Evolutionary conservation across 2,888 invertebrate species (phyloP), one percentile per base, ranked within the genome.

Genomic region (Lymantria dispar): DNA sequence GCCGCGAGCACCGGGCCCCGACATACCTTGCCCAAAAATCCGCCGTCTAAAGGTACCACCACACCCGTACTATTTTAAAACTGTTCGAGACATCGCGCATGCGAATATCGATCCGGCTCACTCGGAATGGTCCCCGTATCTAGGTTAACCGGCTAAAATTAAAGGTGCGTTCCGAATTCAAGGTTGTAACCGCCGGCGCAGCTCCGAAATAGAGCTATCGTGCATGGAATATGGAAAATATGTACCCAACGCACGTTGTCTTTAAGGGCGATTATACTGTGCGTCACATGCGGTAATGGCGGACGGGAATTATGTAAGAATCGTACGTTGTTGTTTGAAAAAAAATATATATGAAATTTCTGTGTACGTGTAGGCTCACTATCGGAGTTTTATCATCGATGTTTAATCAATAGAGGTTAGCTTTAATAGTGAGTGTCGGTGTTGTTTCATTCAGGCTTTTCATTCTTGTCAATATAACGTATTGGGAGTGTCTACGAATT

Each of bases 101-200:
- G 89, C 86, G 86, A 70, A 72, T 84, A 89, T 88, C 86, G 89
- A 88, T 83, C 84, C 72, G 67, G 73, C 72, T 74, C 76, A 77
- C 81, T 78, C 78, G 75, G 76, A 84, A 85, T 80, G 85, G 85
- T 79, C 76, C 82, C 82, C 79, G 85, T 82, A 90, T 85, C 87
- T 90, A 90, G 90, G 90, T 90, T 90, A 90, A 80, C 87, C 89
- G 88, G 87, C 90, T 90, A 90, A 87, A 88, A 85, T 89, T 88
- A 89, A 89, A 90, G 90, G 90, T 90, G 88, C 88, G 89, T 89
- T 85, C 83, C 76, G 71, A 80, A 83, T 86, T 88, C 89, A 89
- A 89, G 89, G 89, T 87, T 88, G 85, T 77, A 74, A 82, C 73
- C 86, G 87, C 88, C 85, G 82, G 87, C 88, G 87, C 88, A 86